Conservation (phyloP, 2,113 vertebrate genomes). For the Cyphomyrus plagiostoma region DNA sequence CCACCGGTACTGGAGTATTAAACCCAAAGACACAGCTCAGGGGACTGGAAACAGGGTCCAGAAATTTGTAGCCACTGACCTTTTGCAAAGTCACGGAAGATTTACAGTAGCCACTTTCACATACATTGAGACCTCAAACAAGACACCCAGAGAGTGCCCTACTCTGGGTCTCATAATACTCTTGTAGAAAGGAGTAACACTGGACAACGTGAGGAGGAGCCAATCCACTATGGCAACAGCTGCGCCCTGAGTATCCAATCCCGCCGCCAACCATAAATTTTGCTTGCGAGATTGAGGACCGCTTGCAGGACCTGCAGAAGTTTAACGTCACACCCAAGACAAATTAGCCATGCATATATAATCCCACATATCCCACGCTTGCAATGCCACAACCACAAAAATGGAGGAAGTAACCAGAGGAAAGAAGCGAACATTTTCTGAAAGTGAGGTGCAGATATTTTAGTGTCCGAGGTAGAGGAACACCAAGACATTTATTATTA, state of each 20-base stretch:
- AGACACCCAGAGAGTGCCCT: too few relatives aligned
- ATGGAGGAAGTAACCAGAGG: not conserved
- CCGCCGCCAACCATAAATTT: not conserved
- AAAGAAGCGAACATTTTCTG: not conserved
- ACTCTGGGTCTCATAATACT: not conserved
- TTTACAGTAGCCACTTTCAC: not conserved
- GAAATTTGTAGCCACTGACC: not conserved
- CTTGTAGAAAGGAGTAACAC: too few relatives aligned
- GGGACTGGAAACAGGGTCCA: not conserved
- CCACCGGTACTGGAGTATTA: not conserved
- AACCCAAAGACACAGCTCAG: not conserved
- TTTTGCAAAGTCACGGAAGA: not conserved
- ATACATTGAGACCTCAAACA: not conserved
- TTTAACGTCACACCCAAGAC: not conserved
- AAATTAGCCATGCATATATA: not conserved
- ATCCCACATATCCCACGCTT: not conserved
- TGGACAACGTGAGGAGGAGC: too few relatives aligned
- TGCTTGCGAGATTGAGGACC: not conserved
- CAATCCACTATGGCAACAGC: too few relatives aligned
- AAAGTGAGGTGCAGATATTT: not conserved
- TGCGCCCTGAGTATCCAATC: not conserved
- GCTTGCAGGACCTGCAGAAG: not conserved
- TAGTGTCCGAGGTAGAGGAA: not conserved
- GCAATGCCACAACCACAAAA: not conserved
- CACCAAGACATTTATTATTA: not conserved